Percentiles rank a stretch among this genome's conserved stretches.
These are phyloP conservation scores for Pyrrhia umbra DNA, from an alignment of 2,888 invertebrate species.

Conservation along the genomic window DNA sequence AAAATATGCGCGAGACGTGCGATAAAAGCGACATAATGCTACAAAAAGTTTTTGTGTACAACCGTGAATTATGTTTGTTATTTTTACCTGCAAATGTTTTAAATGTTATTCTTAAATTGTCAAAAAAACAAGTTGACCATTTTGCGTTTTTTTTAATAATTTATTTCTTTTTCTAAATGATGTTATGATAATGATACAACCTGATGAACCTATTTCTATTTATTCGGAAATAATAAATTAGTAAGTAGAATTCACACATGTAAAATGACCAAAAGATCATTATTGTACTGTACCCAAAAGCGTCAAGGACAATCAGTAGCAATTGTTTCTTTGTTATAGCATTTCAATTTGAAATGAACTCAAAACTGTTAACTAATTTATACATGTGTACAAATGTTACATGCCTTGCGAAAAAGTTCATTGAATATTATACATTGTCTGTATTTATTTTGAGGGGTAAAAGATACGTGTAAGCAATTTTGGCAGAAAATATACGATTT, in stretches of 20 bases:
- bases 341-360: slow-evolving; percentile 10
- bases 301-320: background rate
- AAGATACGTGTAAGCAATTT: no score
- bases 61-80: slow-evolving; percentile 2
- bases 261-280: background rate
- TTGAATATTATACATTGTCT: no score
- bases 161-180: no score
- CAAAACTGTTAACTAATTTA: slow-evolving; percentile 7
- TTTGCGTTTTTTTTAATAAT: no score
- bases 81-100: background rate
- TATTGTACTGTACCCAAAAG: slow-evolving; percentile 11
- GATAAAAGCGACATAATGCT: slow-evolving; percentile 6
- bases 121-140: no score
- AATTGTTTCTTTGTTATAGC: slow-evolving; percentile 2
- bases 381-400: slow-evolving; percentile 2
- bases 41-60: slow-evolving; percentile 10
- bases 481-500: no score
- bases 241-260: background rate
- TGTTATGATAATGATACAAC: no score
- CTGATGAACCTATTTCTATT: no score
- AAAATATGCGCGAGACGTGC: slow-evolving; percentile 7
- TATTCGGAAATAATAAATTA: no score
- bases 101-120: no score
- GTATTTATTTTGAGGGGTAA: no score
- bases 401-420: background rate